phyloP scores from a whole-genome alignment of 2,888 invertebrate genomes.

The Platerodrilus igneus region DNA sequence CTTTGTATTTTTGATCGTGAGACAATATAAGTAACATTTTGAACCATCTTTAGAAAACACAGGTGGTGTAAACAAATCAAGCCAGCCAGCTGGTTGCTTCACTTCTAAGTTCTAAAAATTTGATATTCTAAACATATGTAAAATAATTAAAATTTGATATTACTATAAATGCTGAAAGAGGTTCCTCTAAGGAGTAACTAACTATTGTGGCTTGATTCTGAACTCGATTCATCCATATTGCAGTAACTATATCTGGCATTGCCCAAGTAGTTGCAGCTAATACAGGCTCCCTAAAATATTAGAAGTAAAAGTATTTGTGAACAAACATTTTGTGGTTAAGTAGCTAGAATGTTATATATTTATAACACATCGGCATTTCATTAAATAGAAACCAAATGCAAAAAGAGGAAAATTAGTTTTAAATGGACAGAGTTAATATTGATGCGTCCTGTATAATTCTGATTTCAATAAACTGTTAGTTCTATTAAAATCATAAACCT shows the following conservation, averaged over 20 bases:
- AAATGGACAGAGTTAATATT: too few species aligned
- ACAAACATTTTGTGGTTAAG: too few species aligned
- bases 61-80: slow-evolving; percentile 71
- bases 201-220: slow-evolving; percentile 64
- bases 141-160: slow-evolving; percentile 1
- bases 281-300: slow-evolving; percentile 54
- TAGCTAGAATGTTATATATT: too few species aligned
- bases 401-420: too few species aligned
- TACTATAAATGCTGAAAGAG: slow-evolving; percentile 23
- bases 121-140: not conserved
- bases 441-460: too few species aligned
- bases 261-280: slow-evolving; percentile 73
- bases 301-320: too few species aligned
- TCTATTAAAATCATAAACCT: too few species aligned
- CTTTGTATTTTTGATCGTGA: slow-evolving; percentile 55
- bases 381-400: too few species aligned
- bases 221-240: slow-evolving; percentile 86
- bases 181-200: slow-evolving; percentile 33
- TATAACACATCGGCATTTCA: too few species aligned
- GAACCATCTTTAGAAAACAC: slow-evolving; percentile 64
- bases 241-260: slow-evolving; percentile 61
- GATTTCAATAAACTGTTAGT: too few species aligned
- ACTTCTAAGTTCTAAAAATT: slow-evolving; percentile 49
- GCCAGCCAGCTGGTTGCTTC: slow-evolving; percentile 63
- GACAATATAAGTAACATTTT: slow-evolving; percentile 68